Base-by-base conservation (phyloP, 2,797 vertebrate species). In the Aulostomus chinensis region DNA sequence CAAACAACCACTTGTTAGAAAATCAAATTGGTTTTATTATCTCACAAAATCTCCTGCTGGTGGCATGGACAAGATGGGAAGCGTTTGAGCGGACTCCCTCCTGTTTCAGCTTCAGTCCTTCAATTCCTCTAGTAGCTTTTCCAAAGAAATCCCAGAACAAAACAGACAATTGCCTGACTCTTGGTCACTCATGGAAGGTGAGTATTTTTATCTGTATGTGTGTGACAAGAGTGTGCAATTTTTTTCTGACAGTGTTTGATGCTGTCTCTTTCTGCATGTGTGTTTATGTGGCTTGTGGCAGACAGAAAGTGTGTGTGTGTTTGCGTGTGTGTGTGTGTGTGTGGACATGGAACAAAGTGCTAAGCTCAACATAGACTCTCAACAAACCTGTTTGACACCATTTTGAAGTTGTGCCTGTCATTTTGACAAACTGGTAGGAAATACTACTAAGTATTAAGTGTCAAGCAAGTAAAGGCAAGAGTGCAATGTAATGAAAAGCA, bases 101-200 rank as follows among this genome's bases (percentile, higher is more conserved):
- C 69, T 59, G 64, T 35, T 80, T 76, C 13, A 55, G 68, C 58
- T 53, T 41, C 47, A 62, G 73, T 53, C 53, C 50, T n/a, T n/a
- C n/a, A n/a, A n/a, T n/a, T n/a, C n/a, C 40, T 3, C 6, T n/a
- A 50, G 51, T 16, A 31, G 39, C 33, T 31, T 64, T 83, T 68
- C 36, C 50, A 51, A 56, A 50, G 56, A 73, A 71, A 78, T 72
- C 70, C 73, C 52, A 74, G 46, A 54, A 14, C 41, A n/a, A n/a
- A n/a, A 32, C 46, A 70, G 62, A 68, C 67, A 74, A 68, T 60
- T 76, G 62, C n/a, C n/a, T 65, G 54, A 51, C 41, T 77, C 73
- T n/a, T n/a, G n/a, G n/a, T 60, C 54, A 58, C 52, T 72, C 54
- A 59, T 69, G 46, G 58, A 50, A 33, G 50, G 36, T 53, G 40